phyloP scores from a whole-genome alignment of 2,888 invertebrate species.

The Agrilus mali region DNA sequence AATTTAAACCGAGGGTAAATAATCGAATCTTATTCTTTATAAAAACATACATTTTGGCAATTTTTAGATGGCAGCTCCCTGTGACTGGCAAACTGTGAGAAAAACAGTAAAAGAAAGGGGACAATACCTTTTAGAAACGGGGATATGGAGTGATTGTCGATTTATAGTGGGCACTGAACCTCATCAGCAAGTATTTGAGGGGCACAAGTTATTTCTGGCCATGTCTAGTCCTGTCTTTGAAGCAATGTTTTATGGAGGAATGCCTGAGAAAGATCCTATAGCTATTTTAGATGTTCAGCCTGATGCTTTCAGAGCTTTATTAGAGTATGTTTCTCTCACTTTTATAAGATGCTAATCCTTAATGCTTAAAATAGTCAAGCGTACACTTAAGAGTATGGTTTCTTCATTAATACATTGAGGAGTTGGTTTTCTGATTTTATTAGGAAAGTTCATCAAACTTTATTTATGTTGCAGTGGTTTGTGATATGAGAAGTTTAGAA shows the following conservation, averaged over 20 bases:
- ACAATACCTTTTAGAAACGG: slow-evolving; percentile 60
- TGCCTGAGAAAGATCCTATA: slow-evolving; percentile 68
- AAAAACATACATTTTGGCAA: background rate
- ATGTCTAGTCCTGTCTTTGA: slow-evolving; percentile 85
- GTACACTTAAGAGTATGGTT: no score
- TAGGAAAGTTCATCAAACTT: no score
- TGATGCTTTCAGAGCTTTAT: slow-evolving; percentile 68
- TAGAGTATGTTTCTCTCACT: slow-evolving; percentile 42
- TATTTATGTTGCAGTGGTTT: no score
- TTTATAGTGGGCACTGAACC: slow-evolving; percentile 71
- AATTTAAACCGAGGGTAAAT: background rate
- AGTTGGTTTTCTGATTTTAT: no score
- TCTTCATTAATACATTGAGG: background rate
- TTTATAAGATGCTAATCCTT: background rate
- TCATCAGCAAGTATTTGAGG: slow-evolving; percentile 58
- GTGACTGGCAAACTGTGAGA: slow-evolving; percentile 67
- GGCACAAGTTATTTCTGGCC: slow-evolving; percentile 69
- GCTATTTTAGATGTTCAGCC: slow-evolving; percentile 75
- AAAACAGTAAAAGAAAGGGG: slow-evolving; percentile 61
- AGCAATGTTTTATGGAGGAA: slow-evolving; percentile 76
- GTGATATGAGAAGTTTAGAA: no score
- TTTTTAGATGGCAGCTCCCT: slow-evolving; percentile 38
- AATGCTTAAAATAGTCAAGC: no score
- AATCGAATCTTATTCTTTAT: background rate
- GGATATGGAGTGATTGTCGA: slow-evolving; percentile 73